Base-by-base conservation (phyloP, 2,113 vertebrate species). In the Platichthys stellatus region DNA sequence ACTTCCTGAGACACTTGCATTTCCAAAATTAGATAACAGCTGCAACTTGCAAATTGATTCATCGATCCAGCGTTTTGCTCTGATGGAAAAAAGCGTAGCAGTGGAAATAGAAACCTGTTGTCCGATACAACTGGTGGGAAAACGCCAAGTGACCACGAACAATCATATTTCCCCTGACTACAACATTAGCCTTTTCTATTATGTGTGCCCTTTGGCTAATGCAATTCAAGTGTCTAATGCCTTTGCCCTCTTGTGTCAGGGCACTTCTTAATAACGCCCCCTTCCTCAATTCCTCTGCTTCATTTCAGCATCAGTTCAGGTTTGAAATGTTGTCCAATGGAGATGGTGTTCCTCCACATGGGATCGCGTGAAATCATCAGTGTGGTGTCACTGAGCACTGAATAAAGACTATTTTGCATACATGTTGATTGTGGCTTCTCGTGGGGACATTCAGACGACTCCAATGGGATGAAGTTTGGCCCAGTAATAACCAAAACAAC, bases 161-260 rank as follows among this genome's bases (percentile, higher is more conserved):
- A 84, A 78, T 66, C 73, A 83, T 86, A 82, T 82, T 86, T 88
- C 82, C 83, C 89, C 86, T 84, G 87, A 87, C 83, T 78, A 80
- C 72, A 76, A 81, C 81, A 80, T 88, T 82, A 80, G 82, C 81
- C 66, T 65, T 76, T 69, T 76, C 78, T 86, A 86, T 90, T 89
- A 82, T 86, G 26, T 58, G 64, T 87, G 78, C 64, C 77, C 83
- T 88, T 80, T 79, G 82, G 68, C 77, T 87, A 85, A 91, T 81
- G 76, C 53, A 69, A 86, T 89, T 89, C 79, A 86, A 90, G 82
- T 73, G 80, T 81, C 68, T 89, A 91, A 92, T 91, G 88, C 86
- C 79, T 90, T 91, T 92, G 87, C 76, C 92, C 89, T 86, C 85
- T 88, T 80, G 88, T 93, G 92, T 90, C 90, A 88, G 62, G 72